Evolutionary conservation across 1,140 invertebrate species (phyloP), one percentile per base, ranked within the genome.

Genomic region (Watersipora subatra): DNA sequence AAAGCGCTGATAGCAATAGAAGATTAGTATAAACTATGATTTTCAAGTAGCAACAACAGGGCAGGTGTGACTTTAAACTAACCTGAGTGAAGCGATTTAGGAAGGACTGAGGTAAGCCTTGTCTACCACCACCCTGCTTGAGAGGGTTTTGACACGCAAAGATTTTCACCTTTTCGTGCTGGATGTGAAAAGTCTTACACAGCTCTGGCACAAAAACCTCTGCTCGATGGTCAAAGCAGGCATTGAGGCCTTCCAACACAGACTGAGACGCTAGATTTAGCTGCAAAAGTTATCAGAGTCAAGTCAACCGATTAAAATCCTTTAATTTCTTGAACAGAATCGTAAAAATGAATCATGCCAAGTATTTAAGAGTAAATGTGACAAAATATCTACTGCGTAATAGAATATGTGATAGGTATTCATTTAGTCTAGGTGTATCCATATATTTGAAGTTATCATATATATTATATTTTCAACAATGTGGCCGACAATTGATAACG

Each of bases 141-240:
- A 93, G 80, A 0, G 97, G 96, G 85, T 99, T 99, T 82, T 99
- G 96, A 78, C 94, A 98, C 15, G 89, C 96, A 81, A 99, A 99
- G 34, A 99, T 85, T 71, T 89, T 86, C 0, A 93, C 97, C 46
- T 72, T 72, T 17, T 73, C 69, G 65, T 76, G 78, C 65, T 73
- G 75, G 0, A 97, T 84, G 64, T 84, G 80, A 75, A 99, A 99
- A 0, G 87, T 90, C 76, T 86, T 87, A 46, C 88, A 89, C 0
- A 99, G 80, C 83, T 99, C 97, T 1, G 96, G 92, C 64, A 99
- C 90, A 75, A 87, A 99, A 19, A 99, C 86, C 81, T 97, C 93
- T 1, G 91, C 92, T 72, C 96, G 83, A 77, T 99, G 97, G 84
- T 99, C 97, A 19, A 99, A 84, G 77, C 95, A 97, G 1, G 96